phyloP scores from a whole-genome alignment of 2,888 invertebrate genomes.

The Lathronympha strigana region DNA sequence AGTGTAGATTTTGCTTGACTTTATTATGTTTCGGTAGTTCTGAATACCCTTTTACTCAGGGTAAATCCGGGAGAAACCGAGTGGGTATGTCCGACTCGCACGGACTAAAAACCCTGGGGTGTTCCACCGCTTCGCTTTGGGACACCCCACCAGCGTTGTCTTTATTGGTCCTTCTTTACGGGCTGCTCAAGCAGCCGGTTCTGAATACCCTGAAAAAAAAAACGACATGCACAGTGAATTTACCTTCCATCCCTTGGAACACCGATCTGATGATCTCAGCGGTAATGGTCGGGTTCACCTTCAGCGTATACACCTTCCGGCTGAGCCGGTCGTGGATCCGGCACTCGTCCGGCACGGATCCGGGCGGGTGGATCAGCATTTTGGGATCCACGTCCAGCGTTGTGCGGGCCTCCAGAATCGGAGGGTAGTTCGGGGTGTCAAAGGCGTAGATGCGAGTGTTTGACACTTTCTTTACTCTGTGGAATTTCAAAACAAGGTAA shows the following conservation, averaged over 20 bases:
- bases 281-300: constrained; percentile 96
- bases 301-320: constrained; percentile 92
- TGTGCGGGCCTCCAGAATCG: constrained; percentile 86
- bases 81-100: no score
- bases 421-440: constrained; percentile 92
- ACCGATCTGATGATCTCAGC: constrained; percentile 89
- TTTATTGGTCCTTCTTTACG: no score
- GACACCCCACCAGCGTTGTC: no score
- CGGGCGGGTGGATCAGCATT: constrained; percentile 70
- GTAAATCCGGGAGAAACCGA: no score
- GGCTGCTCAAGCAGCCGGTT: no score
- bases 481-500: constrained; percentile 28
- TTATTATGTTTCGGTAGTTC: no score
- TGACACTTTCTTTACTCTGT: constrained; percentile 90
- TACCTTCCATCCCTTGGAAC: constrained; percentile 87
- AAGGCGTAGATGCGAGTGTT: constrained; percentile 92
- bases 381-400: constrained; percentile 89
- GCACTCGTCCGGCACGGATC: constrained; percentile 84
- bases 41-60: no score
- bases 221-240: neutral
- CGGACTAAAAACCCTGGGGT: no score
- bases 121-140: no score
- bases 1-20: no score
- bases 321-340: constrained; percentile 89
- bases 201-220: no score